These are phyloP conservation scores for Xiphydria camelus DNA, from an alignment of 2,888 invertebrate genomes.

Conservation along the genomic window DNA sequence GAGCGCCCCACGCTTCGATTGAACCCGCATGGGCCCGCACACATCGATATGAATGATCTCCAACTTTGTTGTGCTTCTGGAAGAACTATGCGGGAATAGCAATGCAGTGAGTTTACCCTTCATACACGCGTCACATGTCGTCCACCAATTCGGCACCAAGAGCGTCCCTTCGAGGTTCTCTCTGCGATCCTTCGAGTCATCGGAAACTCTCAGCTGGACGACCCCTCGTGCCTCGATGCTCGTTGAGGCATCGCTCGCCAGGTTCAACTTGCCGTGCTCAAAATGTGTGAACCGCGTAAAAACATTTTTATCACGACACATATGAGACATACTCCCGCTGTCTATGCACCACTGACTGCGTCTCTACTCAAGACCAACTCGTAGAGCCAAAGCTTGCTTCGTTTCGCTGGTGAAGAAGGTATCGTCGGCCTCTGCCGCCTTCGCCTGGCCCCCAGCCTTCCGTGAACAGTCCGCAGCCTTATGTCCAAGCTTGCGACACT, in stretches of 20 bases:
- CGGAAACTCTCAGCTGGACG: too few relatives aligned
- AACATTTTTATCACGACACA: not conserved
- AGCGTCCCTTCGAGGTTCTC: not conserved
- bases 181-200: not conserved
- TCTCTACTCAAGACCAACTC: too few relatives aligned
- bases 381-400: not conserved
- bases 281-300: not conserved
- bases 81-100: slow-evolving; percentile 9
- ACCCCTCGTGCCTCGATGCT: too few relatives aligned
- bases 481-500: not conserved
- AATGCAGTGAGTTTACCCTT: slow-evolving; percentile 2
- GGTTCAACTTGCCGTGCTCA: not conserved
- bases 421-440: not conserved
- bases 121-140: slow-evolving; percentile 15
- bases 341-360: not conserved
- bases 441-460: not conserved
- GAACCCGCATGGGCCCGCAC: slow-evolving; percentile 22
- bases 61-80: not conserved
- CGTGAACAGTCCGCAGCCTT: not conserved
- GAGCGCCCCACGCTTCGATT: slow-evolving; percentile 34
- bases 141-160: slow-evolving; percentile 4
- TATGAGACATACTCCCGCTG: not conserved
- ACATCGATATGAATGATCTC: slow-evolving; percentile 10
- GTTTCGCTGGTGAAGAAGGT: too few relatives aligned
- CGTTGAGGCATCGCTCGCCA: too few relatives aligned